A percentile compares a stretch with the other conserved stretches of the same genome.
phyloP scores from a whole-genome alignment of 37 sponge, comb jelly and placozoan genomes.

The Geodia barretti region DNA sequence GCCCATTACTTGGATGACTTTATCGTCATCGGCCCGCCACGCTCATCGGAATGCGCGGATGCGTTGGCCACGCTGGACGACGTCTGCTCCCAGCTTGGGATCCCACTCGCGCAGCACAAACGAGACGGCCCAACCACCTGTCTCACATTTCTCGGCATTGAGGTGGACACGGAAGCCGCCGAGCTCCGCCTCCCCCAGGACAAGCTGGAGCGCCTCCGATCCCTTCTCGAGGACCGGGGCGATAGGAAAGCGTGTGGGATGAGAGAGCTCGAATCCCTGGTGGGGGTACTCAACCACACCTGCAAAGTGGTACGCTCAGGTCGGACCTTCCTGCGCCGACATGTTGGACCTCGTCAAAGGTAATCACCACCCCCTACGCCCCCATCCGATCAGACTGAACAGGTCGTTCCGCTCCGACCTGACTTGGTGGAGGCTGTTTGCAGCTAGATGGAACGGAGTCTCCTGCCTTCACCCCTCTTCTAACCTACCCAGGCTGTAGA shows the following conservation, averaged over 20 bases:
- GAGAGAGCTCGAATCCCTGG: conserved; percentile 7
- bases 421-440: conserved; percentile 26
- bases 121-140: conserved; percentile 13
- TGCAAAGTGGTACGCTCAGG: conserved; percentile 28
- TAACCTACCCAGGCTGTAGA: neutral
- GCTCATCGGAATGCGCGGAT: neutral
- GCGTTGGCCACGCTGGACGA: neutral
- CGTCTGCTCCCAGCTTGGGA: neutral
- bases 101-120: conserved; percentile 2
- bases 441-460: conserved; percentile 28
- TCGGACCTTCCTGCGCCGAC: neutral
- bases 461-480: neutral
- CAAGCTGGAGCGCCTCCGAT: neutral
- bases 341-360: neutral
- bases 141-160: conserved; percentile 1
- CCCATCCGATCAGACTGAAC: too few relatives aligned
- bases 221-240: neutral
- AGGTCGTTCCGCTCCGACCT: conserved; percentile 19
- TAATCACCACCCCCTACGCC: conserved; percentile 15
- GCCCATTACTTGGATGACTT: conserved; percentile 15
- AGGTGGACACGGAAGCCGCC: neutral
- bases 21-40: conserved; percentile 3
- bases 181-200: neutral
- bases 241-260: neutral
- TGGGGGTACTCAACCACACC: conserved; percentile 5